Evolutionary conservation across 2,113 vertebrate species (phyloP).

Genomic region (Mionectes macconnelli): DNA sequence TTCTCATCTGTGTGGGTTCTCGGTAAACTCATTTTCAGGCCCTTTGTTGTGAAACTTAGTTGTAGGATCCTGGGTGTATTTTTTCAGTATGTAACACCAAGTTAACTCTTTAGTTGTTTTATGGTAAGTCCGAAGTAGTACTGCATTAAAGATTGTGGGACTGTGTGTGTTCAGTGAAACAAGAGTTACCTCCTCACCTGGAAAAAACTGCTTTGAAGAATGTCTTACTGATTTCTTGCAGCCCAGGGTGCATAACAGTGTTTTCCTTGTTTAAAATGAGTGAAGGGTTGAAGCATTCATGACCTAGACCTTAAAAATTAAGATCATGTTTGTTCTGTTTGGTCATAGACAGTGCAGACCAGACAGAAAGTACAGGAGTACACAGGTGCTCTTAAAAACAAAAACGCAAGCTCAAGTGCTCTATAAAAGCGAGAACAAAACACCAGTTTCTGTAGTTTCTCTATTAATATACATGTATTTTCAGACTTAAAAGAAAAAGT

Average conservation of each 20-base stretch:
- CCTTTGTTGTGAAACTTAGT: not conserved
- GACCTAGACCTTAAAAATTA: not conserved
- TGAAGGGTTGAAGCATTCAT: not conserved
- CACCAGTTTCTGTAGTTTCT: not conserved
- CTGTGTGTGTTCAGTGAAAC: not conserved
- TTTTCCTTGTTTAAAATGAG: not conserved
- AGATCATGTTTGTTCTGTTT: not conserved
- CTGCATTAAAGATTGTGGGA: not conserved
- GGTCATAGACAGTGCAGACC: not conserved
- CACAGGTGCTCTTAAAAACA: not conserved
- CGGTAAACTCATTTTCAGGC: not conserved
- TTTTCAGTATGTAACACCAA: not conserved
- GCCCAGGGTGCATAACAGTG: not conserved
- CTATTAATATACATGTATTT: not conserved
- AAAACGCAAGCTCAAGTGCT: not conserved
- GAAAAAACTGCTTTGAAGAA: not conserved
- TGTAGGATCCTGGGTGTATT: not conserved
- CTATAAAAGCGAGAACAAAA: not conserved
- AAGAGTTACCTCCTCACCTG: not conserved
- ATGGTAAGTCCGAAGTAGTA: not conserved
- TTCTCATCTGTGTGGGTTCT: not conserved
- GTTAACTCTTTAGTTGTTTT: not conserved
- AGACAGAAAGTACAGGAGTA: not conserved
- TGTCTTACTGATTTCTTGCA: not conserved
- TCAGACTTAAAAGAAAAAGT: not conserved